Base-by-base conservation (phyloP, 2,888 invertebrate species). In the Agonopterix subpropinquella region DNA sequence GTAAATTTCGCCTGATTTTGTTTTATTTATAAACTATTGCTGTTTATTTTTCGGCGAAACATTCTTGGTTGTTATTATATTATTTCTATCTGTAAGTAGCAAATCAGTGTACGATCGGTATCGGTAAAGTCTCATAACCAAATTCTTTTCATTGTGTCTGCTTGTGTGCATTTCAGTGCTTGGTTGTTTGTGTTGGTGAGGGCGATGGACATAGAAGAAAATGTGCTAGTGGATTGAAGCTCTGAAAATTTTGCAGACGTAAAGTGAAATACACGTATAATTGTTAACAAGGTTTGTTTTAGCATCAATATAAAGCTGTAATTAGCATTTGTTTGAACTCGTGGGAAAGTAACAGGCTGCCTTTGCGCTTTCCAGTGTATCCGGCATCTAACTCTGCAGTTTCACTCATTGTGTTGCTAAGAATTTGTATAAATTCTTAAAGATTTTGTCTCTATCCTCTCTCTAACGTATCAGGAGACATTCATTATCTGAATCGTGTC, bases 101-200 rank as follows among this genome's bases (percentile, higher is more conserved):
- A 10, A 28, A 15, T 43, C 43, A 9, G 8, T 15, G 43, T 18
- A 43, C 9, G 28, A 28, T 13, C 36, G 8, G n/a, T n/a, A 9
- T n/a, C 11, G 11, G 28, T 35, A 36, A 44, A 42, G 13, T 43
- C 9, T 36, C 28, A n/a, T 42, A 50, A 44, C 39, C 43, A 36
- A 45, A 47, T 41, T 46, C n/a, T 41, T 45, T 11, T 42, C 11
- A 53, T 53, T 47, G n/a, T 39, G 39, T n/a, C 39, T 68, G 61
- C 71, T 68, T 73, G 72, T 75, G 75, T 76, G 77, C 65, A 73
- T 66, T 73, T 67, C 61, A 50, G 72, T 60, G 71, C 68, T 77
- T 77, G 67, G 68, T 75, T 80, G 79, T 83, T 80, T 85, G 82
- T 84, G 77, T 79, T 82, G 68, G 80, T 81, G 77, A 76, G 74